Percentiles rank a stretch among this genome's conserved stretches.
Conservation (phyloP, 2,888 invertebrate genomes). For the Tipula helvola region DNA sequence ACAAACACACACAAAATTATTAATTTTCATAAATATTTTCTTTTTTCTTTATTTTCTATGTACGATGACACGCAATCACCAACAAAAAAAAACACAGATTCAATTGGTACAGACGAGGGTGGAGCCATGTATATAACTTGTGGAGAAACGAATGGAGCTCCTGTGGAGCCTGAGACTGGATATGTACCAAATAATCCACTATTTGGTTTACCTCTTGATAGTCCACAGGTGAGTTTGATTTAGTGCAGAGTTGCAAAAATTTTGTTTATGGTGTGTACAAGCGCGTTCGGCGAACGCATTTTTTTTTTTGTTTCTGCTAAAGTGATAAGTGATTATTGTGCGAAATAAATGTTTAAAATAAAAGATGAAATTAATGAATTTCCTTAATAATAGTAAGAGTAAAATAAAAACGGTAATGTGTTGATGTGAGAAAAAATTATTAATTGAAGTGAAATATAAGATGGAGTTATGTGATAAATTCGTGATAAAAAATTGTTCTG, state of each 20-base stretch:
- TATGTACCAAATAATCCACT: conserved; percentile 38
- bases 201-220: conserved; percentile 37
- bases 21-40: background rate
- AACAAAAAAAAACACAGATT: conserved; percentile 24
- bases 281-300: background rate
- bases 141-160: conserved; percentile 37
- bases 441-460: background rate
- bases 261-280: background rate
- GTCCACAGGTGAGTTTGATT: conserved; percentile 33
- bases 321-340: background rate
- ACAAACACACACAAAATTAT: background rate
- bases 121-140: conserved; percentile 39
- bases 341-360: background rate
- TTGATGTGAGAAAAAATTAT: background rate
- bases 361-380: background rate
- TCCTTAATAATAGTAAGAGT: background rate
- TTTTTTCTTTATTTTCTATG: background rate
- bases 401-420: background rate
- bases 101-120: conserved; percentile 38
- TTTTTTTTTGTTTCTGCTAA: background rate
- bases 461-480: background rate
- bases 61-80: background rate
- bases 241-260: background rate
- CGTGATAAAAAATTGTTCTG: background rate
- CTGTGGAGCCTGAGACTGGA: conserved; percentile 38